Conservation (phyloP, 2,113 vertebrate species). For the Gambusia holbrooki region DNA sequence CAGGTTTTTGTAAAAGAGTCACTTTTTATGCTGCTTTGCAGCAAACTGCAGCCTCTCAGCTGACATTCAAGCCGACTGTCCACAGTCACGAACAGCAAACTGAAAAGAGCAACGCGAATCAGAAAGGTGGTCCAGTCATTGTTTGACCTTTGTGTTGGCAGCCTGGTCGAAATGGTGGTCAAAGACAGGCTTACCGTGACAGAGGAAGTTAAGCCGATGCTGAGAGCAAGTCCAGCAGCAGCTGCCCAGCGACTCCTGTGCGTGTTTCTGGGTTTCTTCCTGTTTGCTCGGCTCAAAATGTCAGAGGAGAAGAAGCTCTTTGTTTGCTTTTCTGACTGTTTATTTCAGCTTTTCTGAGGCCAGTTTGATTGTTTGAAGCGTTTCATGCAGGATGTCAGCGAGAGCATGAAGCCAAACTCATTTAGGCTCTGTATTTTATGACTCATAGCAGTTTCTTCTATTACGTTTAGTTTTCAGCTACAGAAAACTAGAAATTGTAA, state of each 20-base stretch:
- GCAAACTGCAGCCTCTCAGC: slow-evolving; percentile 55
- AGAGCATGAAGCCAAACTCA: no score
- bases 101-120: slow-evolving; percentile 66
- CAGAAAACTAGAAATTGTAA: no score
- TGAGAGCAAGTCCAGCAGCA: slow-evolving; percentile 33
- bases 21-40: slow-evolving; percentile 59
- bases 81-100: neutral
- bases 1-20: slow-evolving; percentile 36
- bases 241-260: slow-evolving; percentile 22
- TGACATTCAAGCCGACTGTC: slow-evolving; percentile 66
- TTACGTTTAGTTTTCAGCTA: no score
- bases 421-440: no score
- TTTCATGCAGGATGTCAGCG: no score
- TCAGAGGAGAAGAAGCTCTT: slow-evolving; percentile 9
- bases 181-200: slow-evolving; percentile 64
- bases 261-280: slow-evolving; percentile 13
- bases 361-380: neutral
- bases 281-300: slow-evolving; percentile 26
- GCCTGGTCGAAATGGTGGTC: slow-evolving; percentile 58
- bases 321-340: slow-evolving; percentile 7
- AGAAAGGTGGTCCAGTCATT: slow-evolving; percentile 68
- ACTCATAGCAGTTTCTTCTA: no score
- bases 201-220: slow-evolving; percentile 57
- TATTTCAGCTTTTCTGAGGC: neutral
- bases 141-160: slow-evolving; percentile 73